A percentile compares a stretch with the other conserved stretches of the same genome.
Evolutionary conservation across 2,113 vertebrate species (phyloP).

Genomic region (Chaetodon auriga): DNA sequence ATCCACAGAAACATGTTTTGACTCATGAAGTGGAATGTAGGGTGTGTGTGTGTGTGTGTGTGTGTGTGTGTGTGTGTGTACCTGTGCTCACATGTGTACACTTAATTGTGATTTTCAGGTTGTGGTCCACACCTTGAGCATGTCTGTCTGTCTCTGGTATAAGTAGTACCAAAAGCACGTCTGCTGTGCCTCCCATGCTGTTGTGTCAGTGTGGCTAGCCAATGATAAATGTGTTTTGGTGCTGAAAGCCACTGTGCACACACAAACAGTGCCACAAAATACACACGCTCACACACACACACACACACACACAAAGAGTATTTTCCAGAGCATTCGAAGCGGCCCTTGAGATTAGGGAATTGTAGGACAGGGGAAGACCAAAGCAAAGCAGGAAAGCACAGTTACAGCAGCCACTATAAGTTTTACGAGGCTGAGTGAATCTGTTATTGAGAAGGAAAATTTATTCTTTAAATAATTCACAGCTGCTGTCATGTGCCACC

Average conservation of each 20-base stretch:
- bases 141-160: slow-evolving; percentile 19
- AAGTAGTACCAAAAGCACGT: slow-evolving; percentile 17
- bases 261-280: slow-evolving; percentile 22
- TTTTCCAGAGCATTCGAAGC: slow-evolving; percentile 27
- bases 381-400: slow-evolving; percentile 13
- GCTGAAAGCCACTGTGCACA: slow-evolving; percentile 30
- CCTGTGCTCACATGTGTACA: background rate
- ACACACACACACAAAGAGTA: slow-evolving; percentile 13
- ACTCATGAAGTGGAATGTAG: slow-evolving; percentile 61
- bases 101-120: slow-evolving; percentile 12
- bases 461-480: slow-evolving; percentile 61
- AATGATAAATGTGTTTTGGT: slow-evolving; percentile 37
- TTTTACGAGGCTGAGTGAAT: slow-evolving; percentile 19
- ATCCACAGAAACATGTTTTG: slow-evolving; percentile 67
- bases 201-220: slow-evolving; percentile 14
- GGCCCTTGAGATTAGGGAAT: slow-evolving; percentile 42
- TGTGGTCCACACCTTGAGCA: slow-evolving; percentile 7
- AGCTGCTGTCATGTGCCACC: slow-evolving; percentile 27
- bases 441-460: slow-evolving; percentile 49
- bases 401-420: slow-evolving; percentile 15
- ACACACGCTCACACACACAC: slow-evolving; percentile 19
- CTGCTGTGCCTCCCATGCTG: slow-evolving; percentile 29
- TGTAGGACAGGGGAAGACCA: slow-evolving; percentile 29
- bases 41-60: background rate
- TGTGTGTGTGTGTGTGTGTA: slow-evolving; percentile 23